phyloP scores from a whole-genome alignment of 2,797 vertebrate genomes.

The Microhierax caerulescens region DNA sequence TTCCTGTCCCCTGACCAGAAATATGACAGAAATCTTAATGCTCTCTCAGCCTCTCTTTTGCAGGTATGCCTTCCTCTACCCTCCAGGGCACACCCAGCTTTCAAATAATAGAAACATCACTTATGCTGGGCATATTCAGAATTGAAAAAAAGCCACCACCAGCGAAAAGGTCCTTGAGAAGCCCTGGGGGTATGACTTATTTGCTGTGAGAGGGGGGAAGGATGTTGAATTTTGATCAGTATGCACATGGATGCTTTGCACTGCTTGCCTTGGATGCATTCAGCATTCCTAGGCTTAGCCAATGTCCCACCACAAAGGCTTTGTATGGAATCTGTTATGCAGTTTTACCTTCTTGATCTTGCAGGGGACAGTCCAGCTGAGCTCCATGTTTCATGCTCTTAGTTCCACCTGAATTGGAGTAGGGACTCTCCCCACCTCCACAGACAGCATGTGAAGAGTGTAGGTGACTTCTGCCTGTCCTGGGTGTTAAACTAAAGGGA shows the following conservation, averaged over 20 bases:
- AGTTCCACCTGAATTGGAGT: not conserved
- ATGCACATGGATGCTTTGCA: not conserved
- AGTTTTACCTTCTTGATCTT: not conserved
- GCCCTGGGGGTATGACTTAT: not conserved
- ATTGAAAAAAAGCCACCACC: not conserved
- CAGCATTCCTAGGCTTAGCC: not conserved
- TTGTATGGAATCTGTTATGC: not conserved
- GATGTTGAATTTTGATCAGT: not conserved
- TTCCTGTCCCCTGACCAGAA: not conserved
- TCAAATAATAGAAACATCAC: not conserved
- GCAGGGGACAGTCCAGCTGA: not conserved
- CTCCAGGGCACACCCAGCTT: not conserved
- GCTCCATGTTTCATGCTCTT: not conserved
- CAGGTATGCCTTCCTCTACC: not conserved
- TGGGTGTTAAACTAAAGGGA: not conserved
- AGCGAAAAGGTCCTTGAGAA: not conserved
- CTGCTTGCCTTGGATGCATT: not conserved
- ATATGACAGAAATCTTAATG: not conserved
- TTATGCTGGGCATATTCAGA: not conserved
- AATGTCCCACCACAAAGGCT: not conserved
- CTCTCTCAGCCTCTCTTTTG: not conserved
- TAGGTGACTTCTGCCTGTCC: not conserved
- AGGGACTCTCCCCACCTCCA: not conserved
- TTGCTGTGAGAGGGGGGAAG: not conserved
- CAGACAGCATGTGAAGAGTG: not conserved